Conservation (phyloP, 2,797 vertebrate species). For the Sebastolobus alascanus region DNA sequence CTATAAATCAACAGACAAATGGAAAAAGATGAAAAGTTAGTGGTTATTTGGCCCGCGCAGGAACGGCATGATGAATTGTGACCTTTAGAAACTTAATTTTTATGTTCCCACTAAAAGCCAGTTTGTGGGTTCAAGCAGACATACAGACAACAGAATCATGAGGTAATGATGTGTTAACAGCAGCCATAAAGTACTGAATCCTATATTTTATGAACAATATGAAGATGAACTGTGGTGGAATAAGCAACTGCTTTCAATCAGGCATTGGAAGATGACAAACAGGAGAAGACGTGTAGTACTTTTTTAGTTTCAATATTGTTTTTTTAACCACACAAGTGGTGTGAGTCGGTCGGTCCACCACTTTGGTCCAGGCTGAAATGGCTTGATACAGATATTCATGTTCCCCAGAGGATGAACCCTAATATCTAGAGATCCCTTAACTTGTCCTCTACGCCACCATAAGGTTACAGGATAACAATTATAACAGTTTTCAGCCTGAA, state of each 20-base stretch:
- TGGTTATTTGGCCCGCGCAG: neutral
- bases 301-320: neutral
- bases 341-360: neutral
- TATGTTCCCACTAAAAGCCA: conserved; percentile 18
- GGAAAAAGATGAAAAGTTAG: conserved; percentile 24
- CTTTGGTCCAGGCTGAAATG: neutral
- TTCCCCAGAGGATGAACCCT: neutral
- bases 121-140: conserved; percentile 13
- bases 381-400: neutral
- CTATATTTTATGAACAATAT: neutral
- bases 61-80: conserved; percentile 38
- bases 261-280: neutral
- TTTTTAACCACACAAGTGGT: neutral
- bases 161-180: conserved; percentile 7
- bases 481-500: neutral
- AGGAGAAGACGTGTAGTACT: neutral
- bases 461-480: neutral
- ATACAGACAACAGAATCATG: neutral
- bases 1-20: conserved; percentile 48
- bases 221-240: neutral
- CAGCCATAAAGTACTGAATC: conserved; percentile 1
- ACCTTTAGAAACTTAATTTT: conserved; percentile 27
- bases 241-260: neutral
- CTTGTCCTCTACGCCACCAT: neutral
- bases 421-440: neutral